Evolutionary conservation across 53 echinoderm and acorn worm species (phyloP).

Genomic region (Apostichopus leukothele): DNA sequence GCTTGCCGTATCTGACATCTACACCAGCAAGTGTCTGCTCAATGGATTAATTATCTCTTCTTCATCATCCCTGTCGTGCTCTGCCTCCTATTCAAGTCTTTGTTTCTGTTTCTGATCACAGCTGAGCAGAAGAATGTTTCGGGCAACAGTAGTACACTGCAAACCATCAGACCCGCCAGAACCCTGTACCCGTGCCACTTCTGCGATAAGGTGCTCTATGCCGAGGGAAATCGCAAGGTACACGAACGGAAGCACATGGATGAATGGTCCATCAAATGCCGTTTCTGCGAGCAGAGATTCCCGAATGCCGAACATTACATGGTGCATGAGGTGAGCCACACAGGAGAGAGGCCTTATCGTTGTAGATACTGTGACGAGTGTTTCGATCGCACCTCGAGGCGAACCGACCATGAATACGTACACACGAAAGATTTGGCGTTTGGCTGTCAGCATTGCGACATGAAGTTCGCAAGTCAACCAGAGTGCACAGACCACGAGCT

Average conservation of each 20-base stretch:
- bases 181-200: neutral
- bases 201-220: neutral
- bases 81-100: neutral
- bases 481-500: neutral
- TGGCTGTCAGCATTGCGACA: conserved; percentile 3
- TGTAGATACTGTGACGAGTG: neutral
- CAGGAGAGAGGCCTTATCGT: neutral
- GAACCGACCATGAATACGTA: neutral
- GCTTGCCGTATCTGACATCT: too few species aligned
- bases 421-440: neutral
- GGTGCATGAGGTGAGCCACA: neutral
- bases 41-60: too few species aligned
- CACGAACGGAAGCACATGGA: neutral
- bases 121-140: neutral
- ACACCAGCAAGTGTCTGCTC: too few species aligned
- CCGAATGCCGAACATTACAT: neutral
- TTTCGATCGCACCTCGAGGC: neutral
- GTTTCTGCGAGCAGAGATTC: neutral
- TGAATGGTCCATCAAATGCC: neutral
- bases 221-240: neutral
- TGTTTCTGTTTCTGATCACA: neutral
- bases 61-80: neutral
- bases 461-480: neutral
- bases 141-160: neutral
- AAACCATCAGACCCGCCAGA: neutral